Base-by-base conservation (phyloP, 2,888 invertebrate species). In the Lochmaea crataegi region DNA sequence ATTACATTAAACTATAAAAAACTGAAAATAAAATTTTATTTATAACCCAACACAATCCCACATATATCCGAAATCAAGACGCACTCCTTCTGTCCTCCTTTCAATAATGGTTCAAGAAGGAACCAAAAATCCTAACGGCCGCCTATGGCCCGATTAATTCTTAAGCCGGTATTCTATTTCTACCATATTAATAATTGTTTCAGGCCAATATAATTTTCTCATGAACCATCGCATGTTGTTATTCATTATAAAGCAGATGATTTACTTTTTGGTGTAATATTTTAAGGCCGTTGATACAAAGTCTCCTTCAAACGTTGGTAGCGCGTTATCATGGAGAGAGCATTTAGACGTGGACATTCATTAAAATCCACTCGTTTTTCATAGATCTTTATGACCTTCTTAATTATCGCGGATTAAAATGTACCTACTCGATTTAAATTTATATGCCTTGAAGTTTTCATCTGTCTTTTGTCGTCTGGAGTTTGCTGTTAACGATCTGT, bases 341-440 rank as follows among this genome's bases (percentile, higher is more conserved):
- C 65, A 65, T 71, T 71, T 48, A 65, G 58, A 45, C 57, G 65
- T 48, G 58, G 65, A 65, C 71, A 71, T 71, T 65, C 65, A 58
- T 71, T 65, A 71, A 65, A 51, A 60, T 71, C 71, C 41, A 12
- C 32, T 65, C 51, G 65, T 65, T 58, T 58, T 56, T 65, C 65
- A 65, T 48, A 53, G 65, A 71, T 71, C 65, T 71, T 71, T 71
- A 71, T 71, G 71, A 58, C 65, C 58, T 71, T 56, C 65, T 71
- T 71, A 71, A 71, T 71, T 65, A 71, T 71, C 71, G 71, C 48
- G 56, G 58, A 71, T 71, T 71, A 65, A 65, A 57, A 71, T 65
- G 65, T 65, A 51, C 65, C 56, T 53, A 38, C 53, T 53, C 65
- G 32, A 51, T 53, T 65, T 51, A 53, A 53, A 65, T 65, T 65